phyloP scores from a whole-genome alignment of 2,113 vertebrate species.

The Rostratula benghalensis region DNA sequence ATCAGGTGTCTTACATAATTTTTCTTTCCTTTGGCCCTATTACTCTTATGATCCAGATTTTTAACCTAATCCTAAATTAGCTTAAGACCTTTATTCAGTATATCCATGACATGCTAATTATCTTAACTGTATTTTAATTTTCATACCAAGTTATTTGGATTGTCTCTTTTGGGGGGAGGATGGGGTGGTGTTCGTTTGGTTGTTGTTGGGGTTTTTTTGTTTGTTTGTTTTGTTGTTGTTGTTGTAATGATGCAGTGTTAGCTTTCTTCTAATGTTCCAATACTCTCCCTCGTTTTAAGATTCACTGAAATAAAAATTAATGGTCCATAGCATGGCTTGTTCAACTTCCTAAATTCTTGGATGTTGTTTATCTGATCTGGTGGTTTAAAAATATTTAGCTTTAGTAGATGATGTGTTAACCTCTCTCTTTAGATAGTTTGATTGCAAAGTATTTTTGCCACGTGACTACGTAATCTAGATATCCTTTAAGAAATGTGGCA shows the following conservation, averaged over 20 bases:
- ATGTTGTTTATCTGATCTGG: conserved; percentile 6
- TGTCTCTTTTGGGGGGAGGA: background rate
- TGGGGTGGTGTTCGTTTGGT: too few relatives aligned
- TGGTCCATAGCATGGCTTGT: background rate
- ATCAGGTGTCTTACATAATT: conserved; percentile 2
- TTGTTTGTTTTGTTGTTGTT: background rate
- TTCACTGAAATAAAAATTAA: conserved; percentile 17
- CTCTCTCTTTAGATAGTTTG: conserved; percentile 15
- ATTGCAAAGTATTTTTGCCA: conserved; percentile 17
- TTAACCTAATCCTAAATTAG: conserved; percentile 19
- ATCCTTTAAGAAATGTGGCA: background rate
- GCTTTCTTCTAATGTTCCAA: background rate
- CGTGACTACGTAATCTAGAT: background rate
- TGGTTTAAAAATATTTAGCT: conserved; percentile 27
- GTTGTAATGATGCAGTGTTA: background rate
- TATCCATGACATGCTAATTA: background rate
- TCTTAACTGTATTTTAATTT: background rate
- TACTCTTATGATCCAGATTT: conserved; percentile 17
- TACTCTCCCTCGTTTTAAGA: background rate
- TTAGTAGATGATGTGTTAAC: background rate
- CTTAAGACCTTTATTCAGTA: conserved; percentile 3
- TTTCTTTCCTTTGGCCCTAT: conserved; percentile 12
- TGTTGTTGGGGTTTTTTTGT: background rate
- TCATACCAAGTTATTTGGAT: background rate
- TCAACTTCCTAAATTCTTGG: conserved; percentile 13